These are phyloP conservation scores for Lithosia quadra DNA, from an alignment of 2,888 invertebrate genomes.

Conservation along the genomic window DNA sequence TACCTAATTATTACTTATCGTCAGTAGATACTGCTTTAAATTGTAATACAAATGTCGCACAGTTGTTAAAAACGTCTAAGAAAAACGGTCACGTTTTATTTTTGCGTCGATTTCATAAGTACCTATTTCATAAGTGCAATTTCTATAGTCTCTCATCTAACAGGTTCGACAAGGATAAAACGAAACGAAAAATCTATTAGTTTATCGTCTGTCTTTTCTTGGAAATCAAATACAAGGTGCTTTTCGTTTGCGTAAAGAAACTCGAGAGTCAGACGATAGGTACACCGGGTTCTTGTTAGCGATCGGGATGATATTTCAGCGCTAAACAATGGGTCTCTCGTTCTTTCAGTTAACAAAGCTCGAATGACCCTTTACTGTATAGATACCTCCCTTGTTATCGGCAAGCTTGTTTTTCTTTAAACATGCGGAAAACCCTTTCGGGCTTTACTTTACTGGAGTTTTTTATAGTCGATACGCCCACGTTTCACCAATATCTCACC, in stretches of 20 bases:
- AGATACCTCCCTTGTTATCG: slow-evolving; percentile 64
- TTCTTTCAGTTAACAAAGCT: slow-evolving; percentile 71
- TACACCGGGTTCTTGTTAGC: slow-evolving; percentile 58
- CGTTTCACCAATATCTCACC: too few species aligned
- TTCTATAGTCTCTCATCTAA: not conserved
- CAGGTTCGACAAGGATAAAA: not conserved
- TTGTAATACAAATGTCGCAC: too few species aligned
- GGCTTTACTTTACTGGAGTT: not conserved
- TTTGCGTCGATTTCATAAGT: not conserved
- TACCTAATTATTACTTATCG: too few species aligned
- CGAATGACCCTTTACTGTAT: slow-evolving; percentile 65
- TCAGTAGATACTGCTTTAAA: too few species aligned
- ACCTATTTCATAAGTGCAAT: not conserved
- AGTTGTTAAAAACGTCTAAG: too few species aligned
- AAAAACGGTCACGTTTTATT: too few species aligned
- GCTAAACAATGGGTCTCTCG: slow-evolving; percentile 73
- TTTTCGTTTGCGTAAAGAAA: slow-evolving; percentile 16
- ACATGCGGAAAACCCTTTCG: not conserved
- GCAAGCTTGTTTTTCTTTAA: slow-evolving; percentile 43
- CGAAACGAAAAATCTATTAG: not conserved
- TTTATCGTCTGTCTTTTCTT: not conserved
- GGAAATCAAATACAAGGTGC: slow-evolving; percentile 10
- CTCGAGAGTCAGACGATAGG: slow-evolving; percentile 15
- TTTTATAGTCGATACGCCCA: too few species aligned
- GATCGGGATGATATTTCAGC: slow-evolving; percentile 71